Evolutionary conservation across 1,140 invertebrate genomes (phyloP).

Genomic region (Rhopalosiphum padi): DNA sequence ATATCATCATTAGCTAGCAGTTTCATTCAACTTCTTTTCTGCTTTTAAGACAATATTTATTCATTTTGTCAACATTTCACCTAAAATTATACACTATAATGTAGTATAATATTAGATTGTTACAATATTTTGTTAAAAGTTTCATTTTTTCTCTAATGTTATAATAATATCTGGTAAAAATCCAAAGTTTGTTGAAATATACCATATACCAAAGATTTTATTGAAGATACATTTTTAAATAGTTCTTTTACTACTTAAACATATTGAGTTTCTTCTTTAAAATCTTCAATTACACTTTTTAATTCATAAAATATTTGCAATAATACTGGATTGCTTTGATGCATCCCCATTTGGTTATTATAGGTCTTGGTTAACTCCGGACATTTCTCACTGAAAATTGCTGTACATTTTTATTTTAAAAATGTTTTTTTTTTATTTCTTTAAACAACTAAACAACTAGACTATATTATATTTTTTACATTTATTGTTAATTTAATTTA

Average conservation of each 20-base stretch:
- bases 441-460: too few relatives aligned
- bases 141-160: neutral
- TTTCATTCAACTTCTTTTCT: neutral
- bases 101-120: neutral
- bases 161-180: neutral
- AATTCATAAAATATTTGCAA: neutral
- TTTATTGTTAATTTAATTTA: too few relatives aligned
- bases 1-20: neutral
- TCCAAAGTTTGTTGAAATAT: neutral
- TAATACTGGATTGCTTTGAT: too few relatives aligned
- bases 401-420: too few relatives aligned
- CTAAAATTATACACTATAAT: neutral
- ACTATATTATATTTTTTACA: too few relatives aligned
- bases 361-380: too few relatives aligned
- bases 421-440: too few relatives aligned
- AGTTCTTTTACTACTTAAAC: neutral
- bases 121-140: neutral
- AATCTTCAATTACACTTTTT: neutral
- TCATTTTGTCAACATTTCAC: neutral
- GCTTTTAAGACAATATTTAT: neutral
- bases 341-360: too few relatives aligned
- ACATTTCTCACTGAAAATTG: too few relatives aligned
- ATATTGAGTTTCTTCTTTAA: neutral
- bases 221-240: neutral
- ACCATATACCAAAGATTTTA: neutral